These are phyloP conservation scores for Cantharis rufa DNA, from an alignment of 2,888 invertebrate species.

Conservation along the genomic window DNA sequence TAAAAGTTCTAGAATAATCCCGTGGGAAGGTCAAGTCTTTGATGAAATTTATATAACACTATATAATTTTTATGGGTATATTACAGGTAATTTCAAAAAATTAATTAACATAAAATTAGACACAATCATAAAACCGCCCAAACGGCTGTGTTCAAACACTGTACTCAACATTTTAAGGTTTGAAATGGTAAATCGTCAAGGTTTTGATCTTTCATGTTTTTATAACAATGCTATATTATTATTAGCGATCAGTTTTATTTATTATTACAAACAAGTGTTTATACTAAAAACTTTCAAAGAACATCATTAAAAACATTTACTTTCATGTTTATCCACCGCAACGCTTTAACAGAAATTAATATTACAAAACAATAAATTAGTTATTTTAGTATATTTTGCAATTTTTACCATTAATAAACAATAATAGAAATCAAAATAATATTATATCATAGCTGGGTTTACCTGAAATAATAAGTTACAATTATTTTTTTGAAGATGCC, in stretches of 20 bases:
- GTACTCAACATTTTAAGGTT: too few relatives aligned
- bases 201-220: background rate
- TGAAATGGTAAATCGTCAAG: too few relatives aligned
- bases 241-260: background rate
- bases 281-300: slow-evolving; percentile 6
- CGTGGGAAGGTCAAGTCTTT: too few relatives aligned
- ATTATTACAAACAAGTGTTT: slow-evolving; percentile 2
- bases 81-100: too few relatives aligned
- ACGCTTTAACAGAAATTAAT: slow-evolving; percentile 14
- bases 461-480: background rate
- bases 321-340: slow-evolving; percentile 21
- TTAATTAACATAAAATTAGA: too few relatives aligned
- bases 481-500: background rate
- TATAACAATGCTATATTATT: background rate
- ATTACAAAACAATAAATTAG: slow-evolving; percentile 12
- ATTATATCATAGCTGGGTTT: background rate
- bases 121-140: too few relatives aligned
- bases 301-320: slow-evolving; percentile 12
- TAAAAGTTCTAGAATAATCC: too few relatives aligned
- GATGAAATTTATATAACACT: too few relatives aligned
- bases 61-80: too few relatives aligned
- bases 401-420: background rate
- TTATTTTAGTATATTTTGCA: background rate
- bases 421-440: background rate
- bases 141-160: too few relatives aligned